A percentile compares a stretch with the other conserved stretches of the same genome.
These are phyloP conservation scores for Holcopasites calliopsidis DNA, from an alignment of 1,140 invertebrate genomes.

Conservation along the genomic window DNA sequence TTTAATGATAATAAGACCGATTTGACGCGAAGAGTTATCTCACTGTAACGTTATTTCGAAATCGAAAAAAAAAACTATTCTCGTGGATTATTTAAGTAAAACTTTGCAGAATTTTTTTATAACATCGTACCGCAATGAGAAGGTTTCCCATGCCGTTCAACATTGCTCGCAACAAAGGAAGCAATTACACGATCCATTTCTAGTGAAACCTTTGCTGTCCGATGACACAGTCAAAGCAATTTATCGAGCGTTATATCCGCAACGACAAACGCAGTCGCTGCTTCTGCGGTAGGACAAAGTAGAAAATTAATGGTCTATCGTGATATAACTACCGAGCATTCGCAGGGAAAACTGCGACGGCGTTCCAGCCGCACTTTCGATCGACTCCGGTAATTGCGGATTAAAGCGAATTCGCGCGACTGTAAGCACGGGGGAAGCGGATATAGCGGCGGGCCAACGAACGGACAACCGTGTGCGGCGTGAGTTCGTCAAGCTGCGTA, in stretches of 20 bases:
- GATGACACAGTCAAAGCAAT: background rate
- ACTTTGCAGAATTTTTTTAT: too few relatives aligned
- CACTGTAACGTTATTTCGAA: too few relatives aligned
- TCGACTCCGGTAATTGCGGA: constrained; percentile 33
- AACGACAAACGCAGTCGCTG: background rate
- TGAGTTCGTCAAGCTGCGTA: constrained; percentile 21
- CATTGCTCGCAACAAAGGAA: too few relatives aligned
- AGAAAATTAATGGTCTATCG: background rate
- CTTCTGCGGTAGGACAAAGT: background rate
- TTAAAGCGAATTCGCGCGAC: constrained; percentile 4
- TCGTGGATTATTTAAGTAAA: too few relatives aligned
- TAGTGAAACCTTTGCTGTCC: background rate
- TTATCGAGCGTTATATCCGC: background rate
- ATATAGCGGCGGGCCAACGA: background rate
- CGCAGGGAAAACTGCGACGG: background rate
- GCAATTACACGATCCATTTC: background rate
- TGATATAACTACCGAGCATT: background rate
- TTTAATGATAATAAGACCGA: too few relatives aligned
- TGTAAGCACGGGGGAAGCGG: background rate
- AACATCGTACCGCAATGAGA: background rate
- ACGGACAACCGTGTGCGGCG: background rate
- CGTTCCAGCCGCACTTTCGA: constrained; percentile 5
- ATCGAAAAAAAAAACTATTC: too few relatives aligned
- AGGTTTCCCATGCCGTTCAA: too few relatives aligned
- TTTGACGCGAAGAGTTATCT: too few relatives aligned